A percentile compares a stretch with the other conserved stretches of the same genome.
These are phyloP conservation scores for Moxostoma hubbsi DNA, from an alignment of 2,797 vertebrate genomes.

Conservation along the genomic window DNA sequence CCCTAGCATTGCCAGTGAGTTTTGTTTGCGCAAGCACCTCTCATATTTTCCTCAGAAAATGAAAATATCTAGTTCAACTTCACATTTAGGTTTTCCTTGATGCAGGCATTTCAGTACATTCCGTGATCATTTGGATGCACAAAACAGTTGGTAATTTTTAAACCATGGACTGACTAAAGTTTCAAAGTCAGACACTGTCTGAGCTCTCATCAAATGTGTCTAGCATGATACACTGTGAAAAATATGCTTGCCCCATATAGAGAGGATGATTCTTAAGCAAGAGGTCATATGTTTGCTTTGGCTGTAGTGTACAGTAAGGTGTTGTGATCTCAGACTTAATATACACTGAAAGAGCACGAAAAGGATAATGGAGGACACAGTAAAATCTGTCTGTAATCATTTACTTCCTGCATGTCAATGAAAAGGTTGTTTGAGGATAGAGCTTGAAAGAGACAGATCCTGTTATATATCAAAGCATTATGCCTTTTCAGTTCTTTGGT, in stretches of 20 bases:
- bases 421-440: slow-evolving; percentile 18
- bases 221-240: neutral
- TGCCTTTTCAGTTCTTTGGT: neutral
- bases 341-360: neutral
- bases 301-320: neutral
- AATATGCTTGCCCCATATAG: slow-evolving; percentile 1
- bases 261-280: neutral
- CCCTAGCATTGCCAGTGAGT: too few relatives aligned
- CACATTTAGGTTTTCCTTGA: neutral
- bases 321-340: slow-evolving; percentile 4
- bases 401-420: neutral
- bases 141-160: neutral
- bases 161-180: neutral
- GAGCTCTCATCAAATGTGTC: slow-evolving; percentile 32
- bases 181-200: neutral
- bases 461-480: slow-evolving; percentile 16
- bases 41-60: neutral
- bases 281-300: slow-evolving; percentile 15
- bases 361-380: neutral
- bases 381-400: slow-evolving; percentile 20
- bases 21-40: too few relatives aligned
- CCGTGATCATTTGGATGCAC: slow-evolving; percentile 30
- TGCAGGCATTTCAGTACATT: neutral
- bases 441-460: neutral
- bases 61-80: neutral